These are phyloP conservation scores for Cotesia glomerata DNA, from an alignment of 1,140 invertebrate species.

Conservation along the genomic window DNA sequence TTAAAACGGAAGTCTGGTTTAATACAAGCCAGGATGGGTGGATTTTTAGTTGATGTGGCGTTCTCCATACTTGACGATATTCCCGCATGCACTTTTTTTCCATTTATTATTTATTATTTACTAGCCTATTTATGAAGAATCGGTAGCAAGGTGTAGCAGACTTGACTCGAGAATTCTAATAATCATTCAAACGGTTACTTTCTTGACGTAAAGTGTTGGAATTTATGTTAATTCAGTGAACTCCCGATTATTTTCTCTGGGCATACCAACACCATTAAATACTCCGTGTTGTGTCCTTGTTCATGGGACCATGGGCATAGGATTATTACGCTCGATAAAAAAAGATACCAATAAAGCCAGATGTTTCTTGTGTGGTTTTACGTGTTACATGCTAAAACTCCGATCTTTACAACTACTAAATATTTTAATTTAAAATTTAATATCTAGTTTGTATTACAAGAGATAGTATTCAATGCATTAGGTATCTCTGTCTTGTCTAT, in stretches of 20 bases:
- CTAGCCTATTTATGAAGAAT: background rate
- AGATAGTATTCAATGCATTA: no score
- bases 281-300: background rate
- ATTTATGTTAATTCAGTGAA: constrained; percentile 10
- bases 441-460: no score
- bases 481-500: no score
- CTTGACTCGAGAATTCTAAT: background rate
- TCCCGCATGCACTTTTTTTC: background rate
- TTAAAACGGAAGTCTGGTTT: background rate
- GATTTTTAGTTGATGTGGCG: constrained; percentile 26
- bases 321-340: background rate
- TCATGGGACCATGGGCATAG: no score
- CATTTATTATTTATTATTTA: background rate
- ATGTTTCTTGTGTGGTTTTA: constrained; percentile 11
- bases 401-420: no score
- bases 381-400: background rate
- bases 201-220: background rate
- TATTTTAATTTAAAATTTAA: no score
- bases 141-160: no score
- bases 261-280: background rate
- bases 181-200: background rate
- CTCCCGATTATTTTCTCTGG: constrained; percentile 4
- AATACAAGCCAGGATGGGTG: background rate
- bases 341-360: background rate
- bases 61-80: constrained; percentile 7